Conservation (phyloP, 1,140 invertebrate genomes). For the Bombyx mori region DNA sequence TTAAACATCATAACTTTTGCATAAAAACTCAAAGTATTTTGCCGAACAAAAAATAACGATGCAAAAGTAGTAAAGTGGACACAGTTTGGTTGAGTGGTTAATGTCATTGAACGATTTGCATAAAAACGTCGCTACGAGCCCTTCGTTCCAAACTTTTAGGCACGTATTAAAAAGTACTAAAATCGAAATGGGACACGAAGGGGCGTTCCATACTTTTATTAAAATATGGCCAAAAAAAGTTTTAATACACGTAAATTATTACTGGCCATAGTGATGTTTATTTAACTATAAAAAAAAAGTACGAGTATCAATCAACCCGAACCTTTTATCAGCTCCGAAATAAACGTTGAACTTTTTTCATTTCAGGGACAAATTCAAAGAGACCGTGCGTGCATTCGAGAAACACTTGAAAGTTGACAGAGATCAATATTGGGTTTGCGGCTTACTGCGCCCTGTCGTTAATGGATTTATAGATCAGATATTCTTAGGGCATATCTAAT, state of each 20-base stretch:
- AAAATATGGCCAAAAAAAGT: too few relatives aligned
- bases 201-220: slow-evolving; percentile 28
- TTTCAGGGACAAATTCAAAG: slow-evolving; percentile 18
- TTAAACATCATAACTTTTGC: too few relatives aligned
- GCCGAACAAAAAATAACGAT: not conserved
- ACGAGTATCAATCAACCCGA: too few relatives aligned
- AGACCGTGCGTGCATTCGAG: slow-evolving; percentile 11
- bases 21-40: slow-evolving; percentile 1
- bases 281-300: too few relatives aligned
- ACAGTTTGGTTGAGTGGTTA: slow-evolving; percentile 59
- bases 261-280: too few relatives aligned
- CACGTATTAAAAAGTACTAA: slow-evolving; percentile 56
- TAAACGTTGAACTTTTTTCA: slow-evolving; percentile 28
- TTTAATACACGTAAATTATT: too few relatives aligned
- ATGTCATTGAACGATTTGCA: slow-evolving; percentile 59
- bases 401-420: slow-evolving; percentile 16
- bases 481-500: too few relatives aligned
- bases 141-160: slow-evolving; percentile 53
- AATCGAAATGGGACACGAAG: slow-evolving; percentile 59
- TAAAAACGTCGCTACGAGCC: slow-evolving; percentile 45
- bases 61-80: slow-evolving; percentile 45
- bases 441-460: slow-evolving; percentile 7
- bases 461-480: too few relatives aligned
- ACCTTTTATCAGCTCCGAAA: slow-evolving; percentile 7
- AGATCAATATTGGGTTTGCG: slow-evolving; percentile 15